phyloP scores from a whole-genome alignment of 2,797 vertebrate species.

The Neostethus bicornis region DNA sequence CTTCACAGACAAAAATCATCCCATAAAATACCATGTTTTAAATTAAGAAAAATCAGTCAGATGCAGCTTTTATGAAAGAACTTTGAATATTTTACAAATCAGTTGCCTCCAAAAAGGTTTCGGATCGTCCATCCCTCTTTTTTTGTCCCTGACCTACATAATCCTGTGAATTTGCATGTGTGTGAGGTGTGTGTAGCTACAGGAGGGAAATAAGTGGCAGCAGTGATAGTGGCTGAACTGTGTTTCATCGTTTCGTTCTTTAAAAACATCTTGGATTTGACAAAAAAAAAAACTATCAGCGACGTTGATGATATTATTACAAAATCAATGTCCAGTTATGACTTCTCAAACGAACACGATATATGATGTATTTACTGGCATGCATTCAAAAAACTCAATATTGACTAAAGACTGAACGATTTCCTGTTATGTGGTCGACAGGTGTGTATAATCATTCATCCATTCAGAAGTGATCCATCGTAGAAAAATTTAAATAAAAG shows the following conservation, averaged over 20 bases:
- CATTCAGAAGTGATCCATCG: no score
- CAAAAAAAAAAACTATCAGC: no score
- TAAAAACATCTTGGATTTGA: neutral
- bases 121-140: conserved; percentile 27
- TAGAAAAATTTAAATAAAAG: no score
- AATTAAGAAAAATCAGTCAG: neutral
- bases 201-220: neutral
- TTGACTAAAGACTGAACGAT: no score
- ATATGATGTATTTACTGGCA: no score
- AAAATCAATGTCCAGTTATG: neutral
- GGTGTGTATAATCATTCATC: no score
- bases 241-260: neutral
- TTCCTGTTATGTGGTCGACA: no score
- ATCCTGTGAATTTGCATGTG: conserved; percentile 14
- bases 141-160: conserved; percentile 41
- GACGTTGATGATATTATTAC: neutral
- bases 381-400: no score
- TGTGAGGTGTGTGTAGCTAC: neutral
- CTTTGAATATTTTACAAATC: conserved; percentile 1
- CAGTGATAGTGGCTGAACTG: neutral
- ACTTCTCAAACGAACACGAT: neutral
- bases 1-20: no score
- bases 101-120: neutral
- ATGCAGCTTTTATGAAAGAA: conserved; percentile 1
- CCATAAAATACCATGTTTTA: no score